Percentiles rank a stretch among this genome's conserved stretches.
Evolutionary conservation across 2,113 vertebrate genomes (phyloP).

Genomic region (Chaetodon trifascialis): DNA sequence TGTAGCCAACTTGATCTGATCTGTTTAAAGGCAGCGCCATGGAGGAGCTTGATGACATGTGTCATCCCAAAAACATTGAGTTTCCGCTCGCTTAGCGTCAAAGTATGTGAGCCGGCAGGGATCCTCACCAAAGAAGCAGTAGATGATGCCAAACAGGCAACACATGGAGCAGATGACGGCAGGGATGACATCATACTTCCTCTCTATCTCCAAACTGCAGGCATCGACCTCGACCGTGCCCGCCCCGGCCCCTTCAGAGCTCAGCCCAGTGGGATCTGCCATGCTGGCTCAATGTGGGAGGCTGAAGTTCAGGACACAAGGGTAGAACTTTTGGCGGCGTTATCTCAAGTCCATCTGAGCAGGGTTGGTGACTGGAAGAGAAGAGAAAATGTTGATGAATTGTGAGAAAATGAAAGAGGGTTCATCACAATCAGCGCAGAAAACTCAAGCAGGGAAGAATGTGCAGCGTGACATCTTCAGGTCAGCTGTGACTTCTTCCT

Average conservation of each 20-base stretch:
- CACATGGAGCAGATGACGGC: constrained; percentile 89
- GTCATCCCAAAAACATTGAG: not conserved
- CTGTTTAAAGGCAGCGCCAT: not conserved
- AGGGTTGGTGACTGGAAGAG: constrained; percentile 45
- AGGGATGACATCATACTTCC: constrained; percentile 87
- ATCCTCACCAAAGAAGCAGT: constrained; percentile 91
- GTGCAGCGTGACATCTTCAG: constrained; percentile 54
- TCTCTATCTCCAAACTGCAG: constrained; percentile 86
- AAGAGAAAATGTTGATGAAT: constrained; percentile 7
- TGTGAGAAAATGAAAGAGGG: not conserved
- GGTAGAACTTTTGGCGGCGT: constrained; percentile 23
- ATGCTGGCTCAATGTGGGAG: constrained; percentile 56
- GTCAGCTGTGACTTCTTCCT: constrained; percentile 52
- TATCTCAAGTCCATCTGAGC: constrained; percentile 78
- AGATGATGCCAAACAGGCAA: constrained; percentile 91
- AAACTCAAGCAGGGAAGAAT: not conserved
- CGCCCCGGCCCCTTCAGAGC: constrained; percentile 73
- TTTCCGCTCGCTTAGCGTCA: not conserved
- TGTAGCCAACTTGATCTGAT: not conserved
- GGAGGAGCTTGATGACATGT: not conserved
- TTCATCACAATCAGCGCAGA: not conserved
- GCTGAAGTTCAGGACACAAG: constrained; percentile 25
- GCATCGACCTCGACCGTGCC: constrained; percentile 68
- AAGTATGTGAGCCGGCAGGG: not conserved
- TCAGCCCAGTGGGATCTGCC: constrained; percentile 81